Evolutionary conservation across 2,888 invertebrate species (phyloP).

Genomic region (Mesorhabditis spiculigera): DNA sequence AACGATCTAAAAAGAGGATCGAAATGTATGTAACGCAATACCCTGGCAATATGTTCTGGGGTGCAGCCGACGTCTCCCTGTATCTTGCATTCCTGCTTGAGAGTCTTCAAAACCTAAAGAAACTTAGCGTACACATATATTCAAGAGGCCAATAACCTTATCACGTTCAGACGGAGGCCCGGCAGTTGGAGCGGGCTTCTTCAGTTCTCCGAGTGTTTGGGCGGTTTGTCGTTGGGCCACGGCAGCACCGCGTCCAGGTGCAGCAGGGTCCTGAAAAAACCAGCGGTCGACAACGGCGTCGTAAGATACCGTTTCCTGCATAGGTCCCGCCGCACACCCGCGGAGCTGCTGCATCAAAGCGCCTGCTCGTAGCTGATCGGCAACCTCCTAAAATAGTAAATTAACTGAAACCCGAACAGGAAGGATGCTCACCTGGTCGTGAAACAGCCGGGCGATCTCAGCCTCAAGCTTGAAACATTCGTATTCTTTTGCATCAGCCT

Average conservation of each 20-base stretch:
- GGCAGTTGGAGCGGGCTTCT: slow-evolving; percentile 3
- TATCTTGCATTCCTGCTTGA: background rate
- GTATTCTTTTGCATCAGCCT: background rate
- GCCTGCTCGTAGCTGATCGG: too few relatives aligned
- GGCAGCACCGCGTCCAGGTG: too few relatives aligned
- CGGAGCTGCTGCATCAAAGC: too few relatives aligned
- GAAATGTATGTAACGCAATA: background rate
- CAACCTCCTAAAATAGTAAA: background rate
- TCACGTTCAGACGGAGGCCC: background rate
- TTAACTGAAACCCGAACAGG: background rate
- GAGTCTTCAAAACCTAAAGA: background rate
- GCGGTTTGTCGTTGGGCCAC: background rate
- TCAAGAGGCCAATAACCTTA: background rate
- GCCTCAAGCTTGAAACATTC: slow-evolving; percentile 2
- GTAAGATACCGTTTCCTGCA: too few relatives aligned
- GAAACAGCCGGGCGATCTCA: background rate
- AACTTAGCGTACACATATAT: background rate
- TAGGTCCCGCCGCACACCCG: too few relatives aligned
- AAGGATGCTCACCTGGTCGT: background rate
- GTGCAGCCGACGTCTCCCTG: background rate
- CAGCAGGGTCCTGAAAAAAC: too few relatives aligned
- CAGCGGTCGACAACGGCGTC: too few relatives aligned
- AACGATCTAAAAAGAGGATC: background rate
- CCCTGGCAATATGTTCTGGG: background rate
- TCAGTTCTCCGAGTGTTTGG: background rate